A percentile compares a stretch with the other conserved stretches of the same genome.
These are phyloP conservation scores for Spilosoma lubricipeda DNA, from an alignment of 2,888 invertebrate genomes.

Conservation along the genomic window DNA sequence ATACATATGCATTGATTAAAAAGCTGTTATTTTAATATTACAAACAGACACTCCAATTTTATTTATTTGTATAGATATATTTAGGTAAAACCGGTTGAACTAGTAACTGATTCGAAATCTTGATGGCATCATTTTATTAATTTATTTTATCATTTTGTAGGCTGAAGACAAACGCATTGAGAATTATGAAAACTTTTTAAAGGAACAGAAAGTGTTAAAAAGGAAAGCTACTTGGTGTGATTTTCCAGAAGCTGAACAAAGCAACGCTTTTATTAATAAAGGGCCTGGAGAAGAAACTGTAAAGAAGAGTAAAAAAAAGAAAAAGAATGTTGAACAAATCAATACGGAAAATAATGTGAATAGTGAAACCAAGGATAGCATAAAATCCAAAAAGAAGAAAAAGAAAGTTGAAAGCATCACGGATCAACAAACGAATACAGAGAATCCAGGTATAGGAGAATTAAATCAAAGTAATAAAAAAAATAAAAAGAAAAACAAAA, in stretches of 20 bases:
- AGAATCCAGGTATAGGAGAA: conserved; percentile 15
- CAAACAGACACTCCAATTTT: no score
- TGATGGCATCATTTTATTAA: not conserved
- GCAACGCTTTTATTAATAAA: conserved; percentile 21
- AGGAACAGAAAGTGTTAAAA: conserved; percentile 79
- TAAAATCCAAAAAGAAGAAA: conserved; percentile 31
- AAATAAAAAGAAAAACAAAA: conserved; percentile 50
- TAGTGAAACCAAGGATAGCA: conserved; percentile 3
- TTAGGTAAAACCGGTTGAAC: no score
- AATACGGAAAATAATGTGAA: conserved; percentile 13
- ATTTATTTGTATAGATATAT: no score
- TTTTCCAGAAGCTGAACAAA: conserved; percentile 73
- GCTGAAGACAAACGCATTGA: conserved; percentile 81
- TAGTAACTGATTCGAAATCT: no score
- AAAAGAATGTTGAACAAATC: conserved; percentile 14
- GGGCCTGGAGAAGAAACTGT: conserved; percentile 45
- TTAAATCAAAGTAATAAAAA: conserved; percentile 25
- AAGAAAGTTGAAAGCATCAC: conserved; percentile 19
- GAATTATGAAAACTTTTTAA: conserved; percentile 83
- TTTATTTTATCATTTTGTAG: conserved; percentile 59
- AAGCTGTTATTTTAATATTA: no score
- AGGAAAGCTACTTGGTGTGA: conserved; percentile 85
- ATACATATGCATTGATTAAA: no score
- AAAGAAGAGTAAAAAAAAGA: conserved; percentile 54
- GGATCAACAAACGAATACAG: conserved; percentile 17